A percentile compares a stretch with the other conserved stretches of the same genome.
These are phyloP conservation scores for Rhabdophis nuchalis DNA, from an alignment of 2,797 vertebrate genomes.

Conservation along the genomic window DNA sequence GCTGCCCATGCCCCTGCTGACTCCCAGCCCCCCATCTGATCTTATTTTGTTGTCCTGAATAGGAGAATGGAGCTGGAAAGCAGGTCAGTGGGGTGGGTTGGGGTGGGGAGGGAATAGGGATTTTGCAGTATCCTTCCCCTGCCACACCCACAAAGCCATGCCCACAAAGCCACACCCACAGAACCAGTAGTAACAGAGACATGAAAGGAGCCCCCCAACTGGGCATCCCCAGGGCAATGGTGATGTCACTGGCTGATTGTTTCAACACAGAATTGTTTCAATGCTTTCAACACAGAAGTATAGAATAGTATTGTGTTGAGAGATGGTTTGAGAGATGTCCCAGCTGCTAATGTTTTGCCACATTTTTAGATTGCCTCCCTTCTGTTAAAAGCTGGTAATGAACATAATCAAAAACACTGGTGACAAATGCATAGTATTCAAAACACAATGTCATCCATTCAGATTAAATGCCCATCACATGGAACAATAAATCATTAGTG, in stretches of 20 bases:
- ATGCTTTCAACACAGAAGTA: neutral
- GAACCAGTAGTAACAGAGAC: too few relatives aligned
- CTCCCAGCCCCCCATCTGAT: too few relatives aligned
- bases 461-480: neutral
- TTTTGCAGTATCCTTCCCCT: too few relatives aligned
- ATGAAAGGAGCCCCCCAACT: neutral
- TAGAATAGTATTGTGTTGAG: neutral
- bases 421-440: neutral
- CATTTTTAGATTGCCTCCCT: neutral
- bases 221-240: neutral
- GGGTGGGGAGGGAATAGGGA: too few relatives aligned
- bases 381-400: neutral
- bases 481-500: neutral
- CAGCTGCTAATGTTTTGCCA: neutral
- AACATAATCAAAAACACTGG: neutral
- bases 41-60: too few relatives aligned
- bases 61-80: too few relatives aligned
- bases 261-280: neutral
- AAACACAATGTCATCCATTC: neutral
- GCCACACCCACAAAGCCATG: too few relatives aligned
- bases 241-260: neutral
- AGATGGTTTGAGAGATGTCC: neutral
- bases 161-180: too few relatives aligned
- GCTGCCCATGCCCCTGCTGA: too few relatives aligned
- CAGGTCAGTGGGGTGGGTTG: too few relatives aligned